These are phyloP conservation scores for Silurus asotus DNA, from an alignment of 2,113 vertebrate species.

Conservation along the genomic window DNA sequence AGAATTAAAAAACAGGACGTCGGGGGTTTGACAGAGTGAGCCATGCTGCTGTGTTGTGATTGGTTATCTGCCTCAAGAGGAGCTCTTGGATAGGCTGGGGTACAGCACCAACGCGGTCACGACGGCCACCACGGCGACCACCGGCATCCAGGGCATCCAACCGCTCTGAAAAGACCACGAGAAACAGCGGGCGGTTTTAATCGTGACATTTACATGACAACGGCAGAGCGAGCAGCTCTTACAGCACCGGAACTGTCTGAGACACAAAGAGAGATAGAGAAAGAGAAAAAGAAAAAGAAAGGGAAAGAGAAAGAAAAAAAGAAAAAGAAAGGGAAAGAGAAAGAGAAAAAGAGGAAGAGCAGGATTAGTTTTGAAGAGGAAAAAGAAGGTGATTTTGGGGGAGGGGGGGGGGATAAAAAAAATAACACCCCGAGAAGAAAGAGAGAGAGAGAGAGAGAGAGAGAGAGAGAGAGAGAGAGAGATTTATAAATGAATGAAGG, in stretches of 20 bases:
- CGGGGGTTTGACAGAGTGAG: background rate
- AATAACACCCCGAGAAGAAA: background rate
- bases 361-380: background rate
- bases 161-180: constrained; percentile 78
- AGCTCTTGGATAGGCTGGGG: constrained; percentile 92
- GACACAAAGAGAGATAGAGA: background rate
- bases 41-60: constrained; percentile 19
- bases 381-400: background rate
- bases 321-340: background rate
- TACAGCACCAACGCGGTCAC: constrained; percentile 94
- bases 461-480: background rate
- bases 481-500: constrained; percentile 29
- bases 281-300: background rate
- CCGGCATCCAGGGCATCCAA: constrained; percentile 96
- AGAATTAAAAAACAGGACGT: constrained; percentile 25
- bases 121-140: constrained; percentile 94
- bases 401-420: background rate
- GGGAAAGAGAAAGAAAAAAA: background rate
- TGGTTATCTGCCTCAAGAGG: constrained; percentile 75
- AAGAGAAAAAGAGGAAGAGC: no score
- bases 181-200: background rate
- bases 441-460: constrained; percentile 7
- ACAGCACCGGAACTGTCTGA: constrained; percentile 20
- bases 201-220: background rate
- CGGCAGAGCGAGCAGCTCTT: constrained; percentile 34